Evolutionary conservation across 2,113 vertebrate genomes (phyloP), one percentile per base, ranked within the genome.

Genomic region (Apteryx owenii): DNA sequence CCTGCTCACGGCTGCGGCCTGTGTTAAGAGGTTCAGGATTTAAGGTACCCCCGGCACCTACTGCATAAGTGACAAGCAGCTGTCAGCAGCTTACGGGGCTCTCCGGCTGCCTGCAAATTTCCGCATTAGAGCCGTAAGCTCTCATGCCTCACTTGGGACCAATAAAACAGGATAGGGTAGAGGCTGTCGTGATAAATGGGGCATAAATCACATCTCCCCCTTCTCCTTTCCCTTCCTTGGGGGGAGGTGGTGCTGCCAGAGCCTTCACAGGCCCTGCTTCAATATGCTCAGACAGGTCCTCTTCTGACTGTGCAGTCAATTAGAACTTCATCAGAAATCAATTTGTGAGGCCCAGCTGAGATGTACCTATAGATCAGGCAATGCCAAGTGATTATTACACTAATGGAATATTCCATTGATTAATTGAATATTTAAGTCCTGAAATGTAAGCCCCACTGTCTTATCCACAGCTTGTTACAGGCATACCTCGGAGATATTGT

Each of bases 311-410:
- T 71, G 94, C 97, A 98, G 98, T 98, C 98, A 98, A 98, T 98
- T 98, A 98, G 98, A 98, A 98, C 97, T 98, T 98, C 98, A 98
- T 98, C 98, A 98, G 98, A 98, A 98, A 98, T 98, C 98, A 98
- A 98, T 98, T 98, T 98, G 98, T 76, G 25, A 98, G 98, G 96
- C 98, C 97, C 98, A 97, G 97, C 97, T 98, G 98, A 98, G 98
- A 98, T 97, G 97, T 98, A 98, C 98, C 97, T 98, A 98, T 98
- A 98, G 98, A 98, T 98, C 98, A 98, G 98, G 82, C 94, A 0
- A 94, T 96, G 98, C 97, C 97, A 97, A 98, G 95, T 97, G 97
- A 98, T 98, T 98, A 98, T 97, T 97, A 97, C 95, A 76, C 98
- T 98, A 98, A 98, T 98, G 98, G 98, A 98, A 98, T 97, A 98